Evolutionary conservation across 92 coral and sea anemone species (phyloP), one percentile per base, ranked within the genome.

Genomic region (Micromussa lordhowensis): DNA sequence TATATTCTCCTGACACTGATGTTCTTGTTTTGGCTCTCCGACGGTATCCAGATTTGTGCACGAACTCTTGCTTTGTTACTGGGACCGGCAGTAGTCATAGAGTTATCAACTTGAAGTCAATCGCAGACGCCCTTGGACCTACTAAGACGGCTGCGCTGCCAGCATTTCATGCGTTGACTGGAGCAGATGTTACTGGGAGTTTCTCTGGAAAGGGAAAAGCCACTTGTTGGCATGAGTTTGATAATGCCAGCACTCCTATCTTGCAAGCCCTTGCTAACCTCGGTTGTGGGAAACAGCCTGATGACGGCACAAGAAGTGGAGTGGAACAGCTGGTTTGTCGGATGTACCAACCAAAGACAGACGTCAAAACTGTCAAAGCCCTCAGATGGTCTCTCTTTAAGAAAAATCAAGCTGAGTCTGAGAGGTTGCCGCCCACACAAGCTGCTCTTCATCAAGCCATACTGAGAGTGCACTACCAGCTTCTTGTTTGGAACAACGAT

Each of bases 1-100:
- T 91, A 2, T 68, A 82, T 35, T 86, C 92, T 59, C 93, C 95
- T 17, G 93, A 92, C 77, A 90, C 93, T 16, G 95, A 92, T 80
- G 91, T 83, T 34, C 83, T 92, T 53, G 73, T 92, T 6, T 2
- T 92, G 57, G n/a, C 92, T 22, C 77, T 89, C 13, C 36, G 91
- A 74, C 86, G 87, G 12, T 89, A 78, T 69, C 79, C 88, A 34
- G 53, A 69, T 7, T 86, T 87, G 30, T 87, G 90, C 53, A 49
- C 30, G 32, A 61, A 89, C 71, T 75, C 85, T 28, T 22, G 57
- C 22, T 85, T 92, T 86, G 89, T 89, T 19, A 89, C 95, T 38
- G 88, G 91, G 48, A 29, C 85, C 63, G 76, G 92, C 91, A 16
- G 38, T 76, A 54, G 54, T 64, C 44, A 82, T 44, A 91, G 86